Percentiles rank a stretch among this genome's conserved stretches.
These are phyloP conservation scores for Chunga burmeisteri DNA, from an alignment of 2,113 vertebrate species.

Conservation along the genomic window DNA sequence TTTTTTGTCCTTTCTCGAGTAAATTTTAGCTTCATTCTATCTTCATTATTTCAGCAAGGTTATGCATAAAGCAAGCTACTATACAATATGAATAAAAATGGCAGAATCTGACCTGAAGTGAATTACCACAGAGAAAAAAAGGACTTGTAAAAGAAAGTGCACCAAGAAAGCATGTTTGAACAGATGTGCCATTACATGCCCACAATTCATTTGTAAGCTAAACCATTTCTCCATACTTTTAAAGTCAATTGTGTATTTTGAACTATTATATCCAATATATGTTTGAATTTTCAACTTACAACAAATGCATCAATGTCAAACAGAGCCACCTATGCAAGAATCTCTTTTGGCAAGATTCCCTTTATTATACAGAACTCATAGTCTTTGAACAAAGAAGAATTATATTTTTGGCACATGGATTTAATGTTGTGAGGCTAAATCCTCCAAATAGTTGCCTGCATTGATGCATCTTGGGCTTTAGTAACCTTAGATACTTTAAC, in stretches of 20 bases:
- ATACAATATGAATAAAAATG: not conserved
- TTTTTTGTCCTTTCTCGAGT: not conserved
- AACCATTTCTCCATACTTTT: not conserved
- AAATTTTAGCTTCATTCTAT: not conserved
- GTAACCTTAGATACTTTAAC: constrained; percentile 53
- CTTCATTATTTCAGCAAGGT: not conserved
- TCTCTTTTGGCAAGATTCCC: not conserved
- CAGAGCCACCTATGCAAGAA: not conserved
- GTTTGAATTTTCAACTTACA: not conserved
- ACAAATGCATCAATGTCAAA: not conserved
- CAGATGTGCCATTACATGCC: not conserved
- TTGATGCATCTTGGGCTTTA: not conserved
- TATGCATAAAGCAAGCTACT: constrained; percentile 5
- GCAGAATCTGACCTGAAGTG: not conserved
- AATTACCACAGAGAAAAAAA: not conserved
- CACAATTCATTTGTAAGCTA: not conserved
- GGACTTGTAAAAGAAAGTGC: not conserved
- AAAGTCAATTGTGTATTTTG: constrained; percentile 6
- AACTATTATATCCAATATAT: not conserved
- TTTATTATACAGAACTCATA: not conserved
- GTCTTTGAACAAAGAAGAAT: not conserved
- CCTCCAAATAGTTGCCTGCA: not conserved
- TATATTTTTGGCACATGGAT: not conserved
- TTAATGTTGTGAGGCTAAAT: not conserved
- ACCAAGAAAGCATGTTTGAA: not conserved